Percentiles rank a stretch among this genome's conserved stretches.
phyloP scores from a whole-genome alignment of 2,797 vertebrate genomes.

The Anomalospiza imberbis region DNA sequence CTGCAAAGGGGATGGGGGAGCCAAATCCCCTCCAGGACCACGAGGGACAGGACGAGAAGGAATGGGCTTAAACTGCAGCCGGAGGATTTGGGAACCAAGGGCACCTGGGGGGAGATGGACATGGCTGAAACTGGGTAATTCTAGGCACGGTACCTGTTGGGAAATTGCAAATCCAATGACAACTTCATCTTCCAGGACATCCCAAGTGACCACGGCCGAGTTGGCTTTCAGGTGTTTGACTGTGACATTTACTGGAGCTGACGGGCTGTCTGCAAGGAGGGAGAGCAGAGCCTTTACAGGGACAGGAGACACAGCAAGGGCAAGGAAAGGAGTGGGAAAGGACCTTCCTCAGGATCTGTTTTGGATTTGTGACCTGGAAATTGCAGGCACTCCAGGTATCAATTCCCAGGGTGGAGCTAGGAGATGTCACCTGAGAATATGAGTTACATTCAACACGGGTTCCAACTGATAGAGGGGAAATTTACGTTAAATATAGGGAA shows the following conservation, averaged over 20 bases:
- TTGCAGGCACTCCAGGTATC: not conserved
- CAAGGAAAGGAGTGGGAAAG: not conserved
- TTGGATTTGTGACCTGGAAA: not conserved
- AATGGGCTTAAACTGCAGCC: not conserved
- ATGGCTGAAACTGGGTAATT: accelerated
- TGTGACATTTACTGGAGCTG: constrained; percentile 93
- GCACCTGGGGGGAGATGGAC: not conserved
- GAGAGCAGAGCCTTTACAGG: constrained; percentile 32
- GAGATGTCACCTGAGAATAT: not conserved
- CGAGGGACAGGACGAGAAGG: not conserved
- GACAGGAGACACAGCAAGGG: not conserved
- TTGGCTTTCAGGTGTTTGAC: constrained; percentile 92
- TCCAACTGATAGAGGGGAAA: not conserved
- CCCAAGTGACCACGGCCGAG: constrained; percentile 93
- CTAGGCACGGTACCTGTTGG: constrained; percentile 83
- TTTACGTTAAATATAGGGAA: not conserved
- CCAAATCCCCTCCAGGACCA: not conserved
- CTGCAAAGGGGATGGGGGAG: not conserved
- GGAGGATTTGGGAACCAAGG: not conserved
- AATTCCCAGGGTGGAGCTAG: not conserved
- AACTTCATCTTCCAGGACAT: constrained; percentile 91
- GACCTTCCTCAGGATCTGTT: not conserved
- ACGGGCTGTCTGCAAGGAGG: constrained; percentile 83
- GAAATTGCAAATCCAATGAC: constrained; percentile 96
- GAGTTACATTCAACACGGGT: accelerated